Percentiles rank a stretch among this genome's conserved stretches.
These are phyloP conservation scores for Polydrusus cervinus DNA, from an alignment of 2,888 invertebrate species.

Conservation along the genomic window DNA sequence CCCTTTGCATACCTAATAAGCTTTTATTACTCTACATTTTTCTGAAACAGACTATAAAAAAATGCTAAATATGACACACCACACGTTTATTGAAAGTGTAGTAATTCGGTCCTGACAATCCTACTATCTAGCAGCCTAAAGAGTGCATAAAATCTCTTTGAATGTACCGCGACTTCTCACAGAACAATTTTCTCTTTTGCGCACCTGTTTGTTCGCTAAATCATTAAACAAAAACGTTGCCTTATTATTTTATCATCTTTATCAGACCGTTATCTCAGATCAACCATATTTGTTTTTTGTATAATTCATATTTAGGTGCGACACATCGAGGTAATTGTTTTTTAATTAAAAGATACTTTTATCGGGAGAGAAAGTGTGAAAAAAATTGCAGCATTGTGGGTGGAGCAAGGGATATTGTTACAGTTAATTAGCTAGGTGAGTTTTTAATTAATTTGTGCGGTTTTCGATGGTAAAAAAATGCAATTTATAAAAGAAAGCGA, in stretches of 20 bases:
- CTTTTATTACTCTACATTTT: too few relatives aligned
- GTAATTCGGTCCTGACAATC: not conserved
- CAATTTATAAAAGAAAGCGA: too few relatives aligned
- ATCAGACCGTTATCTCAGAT: slow-evolving; percentile 41
- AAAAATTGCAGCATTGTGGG: slow-evolving; percentile 9
- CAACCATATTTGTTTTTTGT: slow-evolving; percentile 42
- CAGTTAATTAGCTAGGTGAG: slow-evolving; percentile 4
- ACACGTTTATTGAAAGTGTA: not conserved
- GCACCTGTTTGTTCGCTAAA: slow-evolving; percentile 35
- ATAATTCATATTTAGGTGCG: slow-evolving; percentile 38
- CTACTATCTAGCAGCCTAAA: not conserved
- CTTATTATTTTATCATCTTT: slow-evolving; percentile 43
- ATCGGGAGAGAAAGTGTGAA: slow-evolving; percentile 6
- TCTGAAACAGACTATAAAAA: not conserved
- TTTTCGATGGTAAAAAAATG: not conserved
- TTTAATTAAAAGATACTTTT: slow-evolving; percentile 27
- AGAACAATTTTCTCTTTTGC: slow-evolving; percentile 30
- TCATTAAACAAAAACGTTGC: slow-evolving; percentile 42
- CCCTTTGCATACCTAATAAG: too few relatives aligned
- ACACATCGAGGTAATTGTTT: slow-evolving; percentile 32
- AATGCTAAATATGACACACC: not conserved
- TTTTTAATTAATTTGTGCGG: not conserved
- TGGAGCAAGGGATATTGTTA: not conserved
- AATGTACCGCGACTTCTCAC: slow-evolving; percentile 27
- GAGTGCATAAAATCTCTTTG: slow-evolving; percentile 12